Base-by-base conservation (phyloP, 2,113 vertebrate genomes). In the Desmodus rotundus region DNA sequence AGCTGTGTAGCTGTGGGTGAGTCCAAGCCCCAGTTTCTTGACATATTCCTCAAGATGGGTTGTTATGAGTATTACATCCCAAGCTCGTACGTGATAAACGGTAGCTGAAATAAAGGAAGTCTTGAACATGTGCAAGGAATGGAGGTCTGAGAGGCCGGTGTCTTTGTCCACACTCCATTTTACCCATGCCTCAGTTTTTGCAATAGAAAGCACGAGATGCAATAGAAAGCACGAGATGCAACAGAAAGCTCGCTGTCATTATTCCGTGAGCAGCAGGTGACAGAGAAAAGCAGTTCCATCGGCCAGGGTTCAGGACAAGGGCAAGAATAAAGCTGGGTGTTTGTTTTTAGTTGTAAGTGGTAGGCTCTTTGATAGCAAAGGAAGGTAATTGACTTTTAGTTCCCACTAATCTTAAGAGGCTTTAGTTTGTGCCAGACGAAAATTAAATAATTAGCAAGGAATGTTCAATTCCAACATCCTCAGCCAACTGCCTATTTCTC, bases 371-470 rank as follows among this genome's bases (percentile, higher is more conserved):
- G 70, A 84, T 96, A 38, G 94, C 95, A 97, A 98, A 98, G 95
- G 95, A 97, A 97, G 87, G 97, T 97, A 98, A 98, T 96, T 98
- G 97, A 97, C 97, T 98, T 98, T 97, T 10, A 97, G 96, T 95
- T 98, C 88, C 78, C 96, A 90, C 96, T 98, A 96, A 98, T 98
- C 95, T 98, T 98, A 98, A 98, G 97, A 97, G 93, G 78, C 61
- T 96, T 94, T 95, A 78, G 83, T 97, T 97, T 95, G 95, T 98
- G 98, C 98, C 98, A 98, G 92, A 97, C 67, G 88, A 98, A 98
- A 98, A 98, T 98, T 98, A 98, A 97, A 97, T 98, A 97, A 98
- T 98, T 98, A 98, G 97, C 97, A 98, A 98, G 96, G 96, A 98
- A 98, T 97, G 97, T 97, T 98, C 98, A 96, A 90, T 98, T 98